Percentiles rank a stretch among this genome's conserved stretches.
phyloP scores from a whole-genome alignment of 2,797 vertebrate genomes.

The Taeniopygia guttata region DNA sequence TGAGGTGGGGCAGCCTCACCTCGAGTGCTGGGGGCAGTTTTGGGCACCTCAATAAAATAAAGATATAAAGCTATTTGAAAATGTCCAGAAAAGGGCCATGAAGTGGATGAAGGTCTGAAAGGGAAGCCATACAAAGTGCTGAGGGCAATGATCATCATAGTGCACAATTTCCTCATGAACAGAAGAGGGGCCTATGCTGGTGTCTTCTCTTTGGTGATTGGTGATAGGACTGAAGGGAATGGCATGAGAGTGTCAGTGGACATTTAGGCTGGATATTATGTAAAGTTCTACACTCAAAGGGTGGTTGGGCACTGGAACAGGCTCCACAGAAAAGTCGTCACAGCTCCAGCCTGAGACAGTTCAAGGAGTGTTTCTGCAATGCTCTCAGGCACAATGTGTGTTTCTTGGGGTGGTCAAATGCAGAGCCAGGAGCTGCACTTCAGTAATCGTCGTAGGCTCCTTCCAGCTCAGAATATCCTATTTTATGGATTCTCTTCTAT shows the following conservation, averaged over 20 bases:
- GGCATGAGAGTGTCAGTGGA: background rate
- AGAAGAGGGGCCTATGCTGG: too few relatives aligned
- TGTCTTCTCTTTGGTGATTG: background rate
- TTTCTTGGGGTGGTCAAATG: background rate
- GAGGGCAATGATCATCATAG: background rate
- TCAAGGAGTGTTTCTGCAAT: background rate
- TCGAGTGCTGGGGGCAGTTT: fast-evolving
- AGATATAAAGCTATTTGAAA: background rate
- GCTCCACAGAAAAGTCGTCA: background rate
- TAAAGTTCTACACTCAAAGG: background rate
- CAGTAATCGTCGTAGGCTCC: too few relatives aligned
- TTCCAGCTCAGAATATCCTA: background rate
- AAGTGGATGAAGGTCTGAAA: background rate
- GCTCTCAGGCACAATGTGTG: background rate
- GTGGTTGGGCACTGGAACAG: background rate
- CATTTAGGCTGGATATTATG: background rate
- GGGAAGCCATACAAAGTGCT: background rate
- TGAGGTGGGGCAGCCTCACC: background rate
- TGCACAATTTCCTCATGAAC: background rate
- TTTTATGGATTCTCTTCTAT: background rate
- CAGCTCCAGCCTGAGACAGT: background rate
- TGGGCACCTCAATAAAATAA: background rate
- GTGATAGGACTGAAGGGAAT: background rate
- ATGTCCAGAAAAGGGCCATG: background rate
- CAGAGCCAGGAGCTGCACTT: background rate